These are phyloP conservation scores for Scaptomyza parva DNA, from an alignment of 2,888 invertebrate genomes.

Conservation along the genomic window DNA sequence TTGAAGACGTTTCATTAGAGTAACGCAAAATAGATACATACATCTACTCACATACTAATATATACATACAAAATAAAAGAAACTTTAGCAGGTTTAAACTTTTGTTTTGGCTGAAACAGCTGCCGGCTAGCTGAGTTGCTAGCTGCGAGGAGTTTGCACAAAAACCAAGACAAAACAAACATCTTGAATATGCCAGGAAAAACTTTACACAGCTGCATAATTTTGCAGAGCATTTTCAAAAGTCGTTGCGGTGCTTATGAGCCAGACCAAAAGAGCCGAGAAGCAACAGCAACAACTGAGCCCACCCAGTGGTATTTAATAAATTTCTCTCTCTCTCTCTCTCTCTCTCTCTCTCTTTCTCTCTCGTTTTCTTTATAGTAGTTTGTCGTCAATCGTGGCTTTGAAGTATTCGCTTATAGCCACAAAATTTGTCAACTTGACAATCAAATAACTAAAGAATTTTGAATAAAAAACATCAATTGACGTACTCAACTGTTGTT, in stretches of 20 bases:
- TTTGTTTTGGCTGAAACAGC: conserved; percentile 24
- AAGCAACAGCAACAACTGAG: conserved; percentile 13
- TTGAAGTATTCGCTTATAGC: conserved; percentile 61
- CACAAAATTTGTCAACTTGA: conserved; percentile 28
- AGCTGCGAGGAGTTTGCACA: conserved; percentile 41
- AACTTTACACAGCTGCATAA: conserved; percentile 64
- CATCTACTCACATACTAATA: neutral
- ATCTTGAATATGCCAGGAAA: conserved; percentile 68
- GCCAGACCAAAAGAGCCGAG: conserved; percentile 13
- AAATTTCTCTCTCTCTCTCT: no score
- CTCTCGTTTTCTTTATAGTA: conserved; percentile 38
- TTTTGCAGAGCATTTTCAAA: conserved; percentile 57
- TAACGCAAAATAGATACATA: conserved; percentile 22
- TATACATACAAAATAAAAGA: neutral
- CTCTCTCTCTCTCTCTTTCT: no score
- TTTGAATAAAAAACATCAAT: conserved; percentile 16
- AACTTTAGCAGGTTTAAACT: conserved; percentile 32
- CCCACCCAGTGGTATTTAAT: conserved; percentile 68
- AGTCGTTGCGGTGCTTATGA: conserved; percentile 25
- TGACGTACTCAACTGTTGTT: neutral
- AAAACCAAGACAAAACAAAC: conserved; percentile 46
- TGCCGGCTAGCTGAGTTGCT: neutral
- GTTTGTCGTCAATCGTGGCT: conserved; percentile 49
- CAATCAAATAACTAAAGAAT: conserved; percentile 4
- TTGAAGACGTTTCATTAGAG: conserved; percentile 64